phyloP scores from a whole-genome alignment of 2,113 vertebrate genomes.

The Machaerirhynchus nigripectus region DNA sequence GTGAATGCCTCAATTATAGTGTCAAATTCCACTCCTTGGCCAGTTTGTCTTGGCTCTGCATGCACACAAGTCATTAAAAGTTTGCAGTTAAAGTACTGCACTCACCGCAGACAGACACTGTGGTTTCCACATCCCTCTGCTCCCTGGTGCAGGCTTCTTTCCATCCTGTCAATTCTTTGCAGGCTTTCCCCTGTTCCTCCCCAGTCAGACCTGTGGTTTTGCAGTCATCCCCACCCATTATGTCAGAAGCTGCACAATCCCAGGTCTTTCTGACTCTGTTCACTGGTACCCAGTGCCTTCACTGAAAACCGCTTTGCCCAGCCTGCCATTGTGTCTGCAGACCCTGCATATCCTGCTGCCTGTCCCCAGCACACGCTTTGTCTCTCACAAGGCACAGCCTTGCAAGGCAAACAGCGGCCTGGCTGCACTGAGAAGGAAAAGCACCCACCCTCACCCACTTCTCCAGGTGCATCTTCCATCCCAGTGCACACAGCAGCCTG shows the following conservation, averaged over 20 bases:
- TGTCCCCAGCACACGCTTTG: rapidly evolving
- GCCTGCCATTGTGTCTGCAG: not conserved
- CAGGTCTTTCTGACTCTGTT: not conserved
- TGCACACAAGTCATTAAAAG: rapidly evolving
- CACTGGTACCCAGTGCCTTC: not conserved
- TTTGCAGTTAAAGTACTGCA: not conserved
- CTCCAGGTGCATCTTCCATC: not conserved
- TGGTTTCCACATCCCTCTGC: not conserved
- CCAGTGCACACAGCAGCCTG: not conserved
- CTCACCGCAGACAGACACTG: not conserved
- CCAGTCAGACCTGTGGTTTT: not conserved
- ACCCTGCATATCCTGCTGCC: not conserved
- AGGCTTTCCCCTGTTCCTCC: not conserved
- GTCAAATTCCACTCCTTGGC: not conserved
- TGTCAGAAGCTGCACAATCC: not conserved
- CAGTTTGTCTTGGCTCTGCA: not conserved
- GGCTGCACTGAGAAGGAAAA: not conserved
- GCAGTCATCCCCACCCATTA: not conserved
- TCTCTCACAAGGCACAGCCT: not conserved
- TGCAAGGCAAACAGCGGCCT: not conserved
- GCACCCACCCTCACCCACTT: not conserved
- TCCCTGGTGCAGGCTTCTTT: not conserved
- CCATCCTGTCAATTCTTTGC: not conserved
- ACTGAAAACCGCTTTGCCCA: not conserved
- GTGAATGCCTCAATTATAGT: not conserved